Percentiles rank a stretch among this genome's conserved stretches.
Evolutionary conservation across 2,888 invertebrate genomes (phyloP).

Genomic region (Drosophila recens): DNA sequence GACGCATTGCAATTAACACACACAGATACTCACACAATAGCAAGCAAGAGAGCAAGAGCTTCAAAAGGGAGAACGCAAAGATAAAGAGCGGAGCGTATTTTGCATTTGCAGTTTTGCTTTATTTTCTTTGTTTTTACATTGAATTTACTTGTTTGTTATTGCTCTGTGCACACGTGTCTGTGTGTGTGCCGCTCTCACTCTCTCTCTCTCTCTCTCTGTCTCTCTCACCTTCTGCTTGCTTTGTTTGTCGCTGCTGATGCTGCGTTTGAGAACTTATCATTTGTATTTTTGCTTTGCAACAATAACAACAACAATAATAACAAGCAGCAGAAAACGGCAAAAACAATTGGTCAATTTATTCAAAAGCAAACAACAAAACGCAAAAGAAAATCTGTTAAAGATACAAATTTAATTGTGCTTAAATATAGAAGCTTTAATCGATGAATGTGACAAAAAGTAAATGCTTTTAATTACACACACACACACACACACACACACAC

Average conservation of each 20-base stretch:
- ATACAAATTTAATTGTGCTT: neutral
- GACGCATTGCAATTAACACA: conserved; percentile 68
- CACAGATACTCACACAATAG: conserved; percentile 29
- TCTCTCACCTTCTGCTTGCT: conserved; percentile 11
- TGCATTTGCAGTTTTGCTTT: conserved; percentile 29
- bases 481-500: too few relatives aligned
- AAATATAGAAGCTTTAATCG: neutral
- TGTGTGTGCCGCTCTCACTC: conserved; percentile 10
- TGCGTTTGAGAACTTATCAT: conserved; percentile 22
- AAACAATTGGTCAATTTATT: conserved; percentile 17
- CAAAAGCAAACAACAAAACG: conserved; percentile 23
- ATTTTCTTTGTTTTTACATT: conserved; percentile 34
- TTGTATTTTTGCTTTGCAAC: conserved; percentile 26
- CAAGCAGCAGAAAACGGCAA: conserved; percentile 5
- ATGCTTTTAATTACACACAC: neutral
- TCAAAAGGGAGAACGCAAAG: neutral
- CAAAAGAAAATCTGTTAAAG: conserved; percentile 14
- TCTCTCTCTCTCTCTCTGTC: conserved; percentile 2
- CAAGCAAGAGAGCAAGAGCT: conserved; percentile 2
- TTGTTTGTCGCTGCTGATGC: conserved; percentile 35
- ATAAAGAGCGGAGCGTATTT: neutral
- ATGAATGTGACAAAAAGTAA: neutral
- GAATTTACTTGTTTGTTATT: conserved; percentile 47
- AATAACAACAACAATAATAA: conserved; percentile 27
- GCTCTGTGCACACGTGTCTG: conserved; percentile 14